Evolutionary conservation across 2,113 vertebrate genomes (phyloP).

Genomic region (Ptilonorhynchus violaceus): DNA sequence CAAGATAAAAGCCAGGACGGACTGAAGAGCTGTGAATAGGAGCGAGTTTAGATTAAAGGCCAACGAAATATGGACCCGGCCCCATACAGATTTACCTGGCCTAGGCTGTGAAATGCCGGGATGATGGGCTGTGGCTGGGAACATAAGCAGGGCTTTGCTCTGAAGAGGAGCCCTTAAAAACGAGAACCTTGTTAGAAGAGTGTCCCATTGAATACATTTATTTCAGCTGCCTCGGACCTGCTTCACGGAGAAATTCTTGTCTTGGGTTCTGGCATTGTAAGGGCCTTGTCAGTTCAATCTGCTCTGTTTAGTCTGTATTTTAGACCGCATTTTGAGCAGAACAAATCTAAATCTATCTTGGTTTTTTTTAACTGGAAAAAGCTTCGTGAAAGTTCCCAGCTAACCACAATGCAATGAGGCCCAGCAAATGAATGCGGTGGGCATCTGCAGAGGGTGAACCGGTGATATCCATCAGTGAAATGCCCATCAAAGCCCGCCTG

Average conservation of each 20-base stretch:
- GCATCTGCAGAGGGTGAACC: background rate
- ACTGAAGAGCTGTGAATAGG: background rate
- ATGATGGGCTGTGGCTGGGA: background rate
- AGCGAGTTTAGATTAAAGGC: background rate
- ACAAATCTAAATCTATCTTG: background rate
- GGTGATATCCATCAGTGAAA: conserved; percentile 25
- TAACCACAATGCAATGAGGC: background rate
- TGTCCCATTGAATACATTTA: background rate
- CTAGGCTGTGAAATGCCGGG: background rate
- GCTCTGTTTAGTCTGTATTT: background rate
- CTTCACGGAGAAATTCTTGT: background rate
- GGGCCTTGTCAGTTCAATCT: background rate
- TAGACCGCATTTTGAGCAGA: background rate
- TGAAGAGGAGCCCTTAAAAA: background rate
- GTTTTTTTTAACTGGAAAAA: background rate
- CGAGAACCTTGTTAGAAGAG: background rate
- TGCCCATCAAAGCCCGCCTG: background rate
- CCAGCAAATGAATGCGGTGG: background rate
- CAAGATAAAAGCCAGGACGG: conserved; percentile 4
- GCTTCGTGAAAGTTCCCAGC: background rate
- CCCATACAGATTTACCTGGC: background rate
- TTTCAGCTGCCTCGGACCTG: background rate
- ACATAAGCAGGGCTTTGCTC: background rate
- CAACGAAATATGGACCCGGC: background rate
- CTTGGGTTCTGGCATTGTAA: background rate